phyloP scores from a whole-genome alignment of 2,888 invertebrate species.

The Tetramorium bicarinatum region DNA sequence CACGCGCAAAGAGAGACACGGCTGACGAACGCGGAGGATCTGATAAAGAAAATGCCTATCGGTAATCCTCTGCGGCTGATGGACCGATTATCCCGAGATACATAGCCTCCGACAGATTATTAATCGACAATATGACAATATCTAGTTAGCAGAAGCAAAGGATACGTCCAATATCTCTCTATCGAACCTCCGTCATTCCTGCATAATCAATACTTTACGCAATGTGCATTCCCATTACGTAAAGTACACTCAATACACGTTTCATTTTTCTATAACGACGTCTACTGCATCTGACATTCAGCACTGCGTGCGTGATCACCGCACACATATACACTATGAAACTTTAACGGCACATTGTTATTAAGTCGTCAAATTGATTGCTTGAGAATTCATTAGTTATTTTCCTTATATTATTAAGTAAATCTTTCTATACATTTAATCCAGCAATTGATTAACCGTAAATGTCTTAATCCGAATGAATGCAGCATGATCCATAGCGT shows the following conservation, averaged over 20 bases:
- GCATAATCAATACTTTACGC: conserved; percentile 45
- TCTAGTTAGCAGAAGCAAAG: conserved; percentile 45
- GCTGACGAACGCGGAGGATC: conserved; percentile 20
- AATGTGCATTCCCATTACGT: conserved; percentile 40
- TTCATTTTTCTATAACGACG: conserved; percentile 14
- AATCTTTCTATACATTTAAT: background rate
- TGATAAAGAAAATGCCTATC: conserved; percentile 39
- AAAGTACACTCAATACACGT: conserved; percentile 27
- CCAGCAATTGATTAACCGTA: background rate
- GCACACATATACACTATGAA: background rate
- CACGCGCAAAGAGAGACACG: background rate
- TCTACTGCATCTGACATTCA: conserved; percentile 38
- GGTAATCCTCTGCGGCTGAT: conserved; percentile 34
- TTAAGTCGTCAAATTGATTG: conserved; percentile 39
- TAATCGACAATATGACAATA: conserved; percentile 56
- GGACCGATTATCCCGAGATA: conserved; percentile 38
- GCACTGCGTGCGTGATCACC: background rate
- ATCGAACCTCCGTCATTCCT: conserved; percentile 24
- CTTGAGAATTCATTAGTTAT: conserved; percentile 23
- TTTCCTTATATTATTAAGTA: background rate
- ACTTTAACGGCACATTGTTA: conserved; percentile 4
- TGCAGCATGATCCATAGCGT: background rate
- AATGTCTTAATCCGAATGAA: conserved; percentile 20
- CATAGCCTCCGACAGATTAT: conserved; percentile 35
- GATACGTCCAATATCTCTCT: conserved; percentile 29